phyloP scores from a whole-genome alignment of 2,888 invertebrate species.

The Scaptomyza polygonia region DNA sequence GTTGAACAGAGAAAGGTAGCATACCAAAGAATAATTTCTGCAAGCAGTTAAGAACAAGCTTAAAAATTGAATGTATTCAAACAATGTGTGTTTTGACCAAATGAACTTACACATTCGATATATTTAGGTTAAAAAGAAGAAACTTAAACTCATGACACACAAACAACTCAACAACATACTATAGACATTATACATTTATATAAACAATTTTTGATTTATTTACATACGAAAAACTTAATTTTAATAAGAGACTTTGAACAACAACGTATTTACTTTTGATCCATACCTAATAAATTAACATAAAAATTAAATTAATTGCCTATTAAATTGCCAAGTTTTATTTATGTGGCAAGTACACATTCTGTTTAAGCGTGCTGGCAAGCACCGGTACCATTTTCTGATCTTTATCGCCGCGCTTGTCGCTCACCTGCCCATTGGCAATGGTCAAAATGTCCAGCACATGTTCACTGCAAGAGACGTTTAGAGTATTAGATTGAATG shows the following conservation, averaged over 20 bases:
- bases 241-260: background rate
- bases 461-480: conserved; percentile 66
- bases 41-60: no score
- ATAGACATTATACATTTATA: no score
- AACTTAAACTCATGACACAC: no score
- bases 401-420: conserved; percentile 68
- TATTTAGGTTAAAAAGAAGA: no score
- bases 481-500: background rate
- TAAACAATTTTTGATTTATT: background rate
- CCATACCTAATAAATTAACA: no score
- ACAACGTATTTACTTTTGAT: no score
- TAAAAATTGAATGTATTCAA: no score
- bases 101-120: no score
- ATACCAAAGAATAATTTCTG: background rate
- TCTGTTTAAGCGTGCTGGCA: conserved; percentile 67
- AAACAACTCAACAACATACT: no score
- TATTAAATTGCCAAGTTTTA: background rate
- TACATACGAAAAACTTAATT: background rate
- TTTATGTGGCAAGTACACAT: conserved; percentile 71
- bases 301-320: background rate
- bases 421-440: conserved; percentile 65
- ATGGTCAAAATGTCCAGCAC: conserved; percentile 78
- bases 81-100: no score
- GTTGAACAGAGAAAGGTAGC: conserved; percentile 5
- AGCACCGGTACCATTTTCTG: conserved; percentile 77